Evolutionary conservation across 2,797 vertebrate species (phyloP), one percentile per base, ranked within the genome.

Genomic region (Danio choprae): DNA sequence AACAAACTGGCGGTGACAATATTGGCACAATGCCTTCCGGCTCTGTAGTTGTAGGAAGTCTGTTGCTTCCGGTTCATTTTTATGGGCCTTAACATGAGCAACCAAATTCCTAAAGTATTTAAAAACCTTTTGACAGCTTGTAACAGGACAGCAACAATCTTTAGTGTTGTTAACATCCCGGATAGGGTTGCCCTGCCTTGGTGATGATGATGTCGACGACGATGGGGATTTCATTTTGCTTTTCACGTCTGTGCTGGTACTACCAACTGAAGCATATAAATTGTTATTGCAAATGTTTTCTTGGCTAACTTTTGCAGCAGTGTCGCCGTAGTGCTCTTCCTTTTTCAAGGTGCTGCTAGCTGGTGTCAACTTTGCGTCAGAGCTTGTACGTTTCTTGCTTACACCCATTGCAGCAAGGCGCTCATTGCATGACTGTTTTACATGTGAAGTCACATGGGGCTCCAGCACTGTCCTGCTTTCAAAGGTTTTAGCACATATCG

Each of bases 371-470:
- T 77, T 72, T 20, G 75, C 91, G 90, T 84, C 94, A 84, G 86
- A 88, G 93, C 83, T 95, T 94, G 87, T 90, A 92, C 87, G 95
- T 88, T 96, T 96, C 86, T 95, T 95, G 86, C 95, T 92, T 67
- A 96, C 95, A 90, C 97, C 98, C 97, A 99, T 98, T 85, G 97
- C 97, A 88, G 97, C 97, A 64, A 99, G 84, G 87, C 98, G 95
- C 86, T 99, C 98, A 92, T 98, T 99, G 92, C 97, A 97, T n/a
- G 98, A 99, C 71, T 99, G 96, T 90, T 99, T 99, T 82, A 99
- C 98, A 87, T 99, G 98, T 48, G 95, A 92, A 84, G 97, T 97
- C 90, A 99, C 98, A 89, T 99, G 98, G 85, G 98, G 98, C 88
- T 99, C 96, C 91, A 99, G 95, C 82, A 95, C 91, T 87, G 97